A percentile compares a stretch with the other conserved stretches of the same genome.
Evolutionary conservation across 1,140 invertebrate species (phyloP).

Genomic region (Hypothenemus hampei): DNA sequence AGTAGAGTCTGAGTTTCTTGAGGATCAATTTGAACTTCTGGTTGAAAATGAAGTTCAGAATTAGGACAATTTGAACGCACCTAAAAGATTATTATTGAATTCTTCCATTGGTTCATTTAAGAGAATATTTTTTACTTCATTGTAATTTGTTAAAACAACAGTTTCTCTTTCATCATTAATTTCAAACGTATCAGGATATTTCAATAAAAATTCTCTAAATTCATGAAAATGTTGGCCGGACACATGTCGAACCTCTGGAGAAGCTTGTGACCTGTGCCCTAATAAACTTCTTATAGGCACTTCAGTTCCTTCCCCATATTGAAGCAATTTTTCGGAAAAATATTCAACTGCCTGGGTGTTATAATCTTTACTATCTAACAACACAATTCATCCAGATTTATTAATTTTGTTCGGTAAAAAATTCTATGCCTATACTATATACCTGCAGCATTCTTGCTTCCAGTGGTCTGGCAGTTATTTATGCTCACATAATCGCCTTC

Average conservation of each 20-base stretch:
- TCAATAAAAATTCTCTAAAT: slow-evolving; percentile 84
- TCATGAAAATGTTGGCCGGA: slow-evolving; percentile 91
- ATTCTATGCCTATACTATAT: slow-evolving; percentile 17
- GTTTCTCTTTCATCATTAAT: slow-evolving; percentile 79
- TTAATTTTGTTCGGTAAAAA: too few relatives aligned
- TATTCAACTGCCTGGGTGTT: slow-evolving; percentile 91
- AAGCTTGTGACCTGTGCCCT: slow-evolving; percentile 85
- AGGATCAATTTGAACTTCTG: slow-evolving; percentile 74
- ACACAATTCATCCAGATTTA: too few relatives aligned
- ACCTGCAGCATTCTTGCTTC: slow-evolving; percentile 32
- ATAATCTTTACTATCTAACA: slow-evolving; percentile 73
- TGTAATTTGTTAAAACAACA: slow-evolving; percentile 62
- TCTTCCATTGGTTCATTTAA: too few relatives aligned
- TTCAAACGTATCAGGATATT: slow-evolving; percentile 81
- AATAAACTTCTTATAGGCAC: slow-evolving; percentile 90
- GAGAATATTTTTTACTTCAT: slow-evolving; percentile 33
- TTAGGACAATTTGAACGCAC: slow-evolving; percentile 37
- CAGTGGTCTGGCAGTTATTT: slow-evolving; percentile 58
- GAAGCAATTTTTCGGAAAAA: slow-evolving; percentile 83
- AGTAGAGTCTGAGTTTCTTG: slow-evolving; percentile 69
- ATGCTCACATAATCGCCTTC: slow-evolving; percentile 88
- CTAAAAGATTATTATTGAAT: slow-evolving; percentile 5
- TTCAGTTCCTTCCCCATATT: slow-evolving; percentile 84
- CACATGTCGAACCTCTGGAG: slow-evolving; percentile 91
- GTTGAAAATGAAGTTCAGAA: slow-evolving; percentile 50